Evolutionary conservation across 2,888 invertebrate genomes (phyloP).

Genomic region (Aplocera efformata): DNA sequence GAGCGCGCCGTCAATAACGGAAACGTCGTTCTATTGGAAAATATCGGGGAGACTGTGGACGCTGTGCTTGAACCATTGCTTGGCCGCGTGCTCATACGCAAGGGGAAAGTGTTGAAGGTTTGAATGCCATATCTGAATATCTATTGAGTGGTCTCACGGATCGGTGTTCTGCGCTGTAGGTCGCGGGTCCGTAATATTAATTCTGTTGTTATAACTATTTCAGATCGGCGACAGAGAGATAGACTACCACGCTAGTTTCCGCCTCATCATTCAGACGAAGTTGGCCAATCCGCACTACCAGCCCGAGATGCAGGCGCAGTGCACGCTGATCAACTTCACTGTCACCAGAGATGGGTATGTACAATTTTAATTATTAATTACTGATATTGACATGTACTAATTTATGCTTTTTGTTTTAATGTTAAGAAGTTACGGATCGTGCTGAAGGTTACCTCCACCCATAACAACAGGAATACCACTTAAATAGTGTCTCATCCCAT

Average conservation of each 20-base stretch:
- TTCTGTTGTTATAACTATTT: slow-evolving; percentile 2
- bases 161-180: no score
- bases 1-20: slow-evolving; percentile 89
- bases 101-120: slow-evolving; percentile 86
- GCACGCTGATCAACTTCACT: slow-evolving; percentile 96
- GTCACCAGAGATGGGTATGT: slow-evolving; percentile 91
- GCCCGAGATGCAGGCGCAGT: slow-evolving; percentile 98
- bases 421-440: no score
- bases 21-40: slow-evolving; percentile 89
- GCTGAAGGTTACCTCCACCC: no score
- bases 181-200: no score
- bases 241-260: slow-evolving; percentile 91
- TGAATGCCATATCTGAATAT: not conserved
- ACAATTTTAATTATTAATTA: no score
- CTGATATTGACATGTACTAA: no score
- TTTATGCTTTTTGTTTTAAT: no score
- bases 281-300: slow-evolving; percentile 97
- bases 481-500: no score
- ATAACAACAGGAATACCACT: no score
- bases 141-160: no score
- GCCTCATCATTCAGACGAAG: slow-evolving; percentile 94
- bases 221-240: slow-evolving; percentile 96
- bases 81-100: slow-evolving; percentile 92
- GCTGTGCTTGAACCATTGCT: slow-evolving; percentile 94
- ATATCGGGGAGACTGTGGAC: slow-evolving; percentile 93